A percentile compares a stretch with the other conserved stretches of the same genome.
Evolutionary conservation across 2,797 vertebrate species (phyloP).

Genomic region (Lepilemur septentrionalis): DNA sequence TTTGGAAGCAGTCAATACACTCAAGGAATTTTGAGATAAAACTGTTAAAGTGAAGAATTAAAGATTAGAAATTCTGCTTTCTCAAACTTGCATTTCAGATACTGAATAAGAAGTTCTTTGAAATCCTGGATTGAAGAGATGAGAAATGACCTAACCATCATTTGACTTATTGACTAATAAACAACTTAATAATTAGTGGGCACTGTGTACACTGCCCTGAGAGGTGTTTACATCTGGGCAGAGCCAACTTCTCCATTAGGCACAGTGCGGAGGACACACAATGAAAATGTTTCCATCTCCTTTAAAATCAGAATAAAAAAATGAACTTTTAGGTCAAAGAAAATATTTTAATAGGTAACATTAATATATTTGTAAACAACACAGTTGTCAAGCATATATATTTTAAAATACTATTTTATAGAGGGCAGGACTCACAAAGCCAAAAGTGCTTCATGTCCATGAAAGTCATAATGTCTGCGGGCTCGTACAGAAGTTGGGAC

Average conservation of each 20-base stretch:
- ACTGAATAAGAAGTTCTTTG: not conserved
- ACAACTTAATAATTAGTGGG: not conserved
- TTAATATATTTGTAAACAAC: not conserved
- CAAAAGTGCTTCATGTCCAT: not conserved
- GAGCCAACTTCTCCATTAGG: not conserved
- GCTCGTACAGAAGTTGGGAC: not conserved
- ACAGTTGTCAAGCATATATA: not conserved
- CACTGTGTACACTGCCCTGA: not conserved
- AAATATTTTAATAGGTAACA: constrained; percentile 5
- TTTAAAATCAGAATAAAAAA: not conserved
- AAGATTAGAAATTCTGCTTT: constrained; percentile 3
- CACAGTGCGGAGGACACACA: not conserved
- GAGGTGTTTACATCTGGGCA: not conserved
- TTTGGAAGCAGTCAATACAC: not conserved
- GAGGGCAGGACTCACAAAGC: not conserved
- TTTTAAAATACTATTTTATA: not conserved
- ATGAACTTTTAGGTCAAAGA: not conserved
- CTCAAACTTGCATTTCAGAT: not conserved
- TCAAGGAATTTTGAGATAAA: not conserved
- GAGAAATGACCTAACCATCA: not conserved
- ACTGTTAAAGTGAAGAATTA: not conserved
- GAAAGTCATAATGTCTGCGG: not conserved
- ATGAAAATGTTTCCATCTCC: not conserved
- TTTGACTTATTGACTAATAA: not conserved
- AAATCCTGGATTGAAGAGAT: not conserved